Percentiles rank a stretch among this genome's conserved stretches.
Evolutionary conservation across 2,888 invertebrate species (phyloP).

Genomic region (Emesis furor): DNA sequence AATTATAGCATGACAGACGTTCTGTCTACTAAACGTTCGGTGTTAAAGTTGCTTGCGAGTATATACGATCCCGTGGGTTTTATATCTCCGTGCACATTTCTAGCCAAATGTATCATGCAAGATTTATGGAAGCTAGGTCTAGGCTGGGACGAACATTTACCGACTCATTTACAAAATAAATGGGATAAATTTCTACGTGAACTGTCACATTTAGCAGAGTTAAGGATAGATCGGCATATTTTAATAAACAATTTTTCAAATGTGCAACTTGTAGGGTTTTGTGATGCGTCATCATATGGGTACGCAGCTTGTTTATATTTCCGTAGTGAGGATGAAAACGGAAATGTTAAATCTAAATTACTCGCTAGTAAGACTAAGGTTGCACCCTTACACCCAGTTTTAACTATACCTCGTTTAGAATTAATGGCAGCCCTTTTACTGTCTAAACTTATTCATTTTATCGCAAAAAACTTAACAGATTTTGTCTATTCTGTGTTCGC

Average conservation of each 20-base stretch:
- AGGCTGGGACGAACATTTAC: conserved; percentile 42
- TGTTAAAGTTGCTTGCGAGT: conserved; percentile 18
- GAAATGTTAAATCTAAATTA: neutral
- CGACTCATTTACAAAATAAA: conserved; percentile 7
- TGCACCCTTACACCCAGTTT: neutral
- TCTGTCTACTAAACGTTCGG: conserved; percentile 20
- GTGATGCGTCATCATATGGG: conserved; percentile 37
- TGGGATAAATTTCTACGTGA: conserved; percentile 31
- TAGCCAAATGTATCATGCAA: conserved; percentile 46
- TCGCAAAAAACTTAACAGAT: neutral
- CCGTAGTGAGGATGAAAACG: neutral
- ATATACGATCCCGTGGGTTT: conserved; percentile 31
- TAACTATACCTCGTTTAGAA: neutral
- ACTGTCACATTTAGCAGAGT: conserved; percentile 7
- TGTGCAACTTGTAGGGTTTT: conserved; percentile 26
- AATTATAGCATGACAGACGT: neutral
- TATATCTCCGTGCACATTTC: conserved; percentile 36
- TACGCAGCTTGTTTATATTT: neutral
- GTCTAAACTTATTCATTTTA: neutral
- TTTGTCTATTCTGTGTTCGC: neutral
- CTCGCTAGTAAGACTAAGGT: neutral
- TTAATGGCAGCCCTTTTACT: neutral
- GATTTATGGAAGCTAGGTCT: conserved; percentile 49
- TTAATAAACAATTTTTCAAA: neutral
- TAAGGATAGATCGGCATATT: conserved; percentile 24